Evolutionary conservation across 2,113 vertebrate species (phyloP), one percentile per base, ranked within the genome.

Genomic region (Cyrtonyx montezumae): DNA sequence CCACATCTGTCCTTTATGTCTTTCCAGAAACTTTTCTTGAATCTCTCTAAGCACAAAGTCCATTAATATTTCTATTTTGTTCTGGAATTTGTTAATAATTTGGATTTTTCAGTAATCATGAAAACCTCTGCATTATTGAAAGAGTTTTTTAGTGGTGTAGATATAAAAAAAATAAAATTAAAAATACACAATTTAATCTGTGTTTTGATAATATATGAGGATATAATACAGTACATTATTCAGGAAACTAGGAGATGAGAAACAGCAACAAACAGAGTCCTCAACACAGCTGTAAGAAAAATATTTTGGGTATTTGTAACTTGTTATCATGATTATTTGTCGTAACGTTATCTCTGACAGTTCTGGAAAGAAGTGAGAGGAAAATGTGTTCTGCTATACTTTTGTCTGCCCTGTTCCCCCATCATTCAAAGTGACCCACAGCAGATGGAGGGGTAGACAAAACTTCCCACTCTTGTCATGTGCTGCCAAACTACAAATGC

Each of bases 321-420:
- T 87, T 87, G 23, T 71, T 88, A 65, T 87, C 36, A 73, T 79
- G 86, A 90, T 92, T 93, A 84, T 88, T 84, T 93, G 21, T 46
- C 16, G 23, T 58, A 36, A n/a, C 62, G 40, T 6, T 88, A 75
- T 73, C 40, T 90, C 53, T 53, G 58, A 20, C 65, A 30, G 21
- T 65, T 8, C 36, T 65, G 17, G 80, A 81, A 86, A 87, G 21
- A 90, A 66, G n/a, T 65, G 36, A 81, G 26, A 84, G 26, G 40
- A 88, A 90, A 92, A 45, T 20, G 22, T 61, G 15, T 36, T 71
- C 28, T 75, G 5, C n/a, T 80, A 1, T 45, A 46, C 3, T 46
- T 94, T 63, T 56, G 5, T 61, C 43, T 81, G 62, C 8, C 66
- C 66, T 73, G 58, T 59, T 49, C 43, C 85, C 45, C 56, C 84